Evolutionary conservation across 1,140 invertebrate species (phyloP), one percentile per base, ranked within the genome.

Genomic region (Zaprionus lachaisei): DNA sequence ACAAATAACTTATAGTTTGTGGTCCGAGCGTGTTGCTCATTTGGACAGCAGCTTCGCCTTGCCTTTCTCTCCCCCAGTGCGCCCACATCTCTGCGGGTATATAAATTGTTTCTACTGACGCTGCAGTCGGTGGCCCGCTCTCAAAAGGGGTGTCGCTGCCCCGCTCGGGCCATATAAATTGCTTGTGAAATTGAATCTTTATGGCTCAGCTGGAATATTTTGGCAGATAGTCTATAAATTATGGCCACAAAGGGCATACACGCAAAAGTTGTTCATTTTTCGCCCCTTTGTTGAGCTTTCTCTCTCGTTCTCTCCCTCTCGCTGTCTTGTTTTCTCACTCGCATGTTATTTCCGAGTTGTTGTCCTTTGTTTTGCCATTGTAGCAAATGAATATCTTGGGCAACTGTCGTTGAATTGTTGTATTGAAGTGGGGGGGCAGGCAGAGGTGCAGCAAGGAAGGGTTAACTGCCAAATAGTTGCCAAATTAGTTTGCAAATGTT

Each of bases 211-310:
- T 90, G 85, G 85, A 90, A 90, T 90, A 90, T 90, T 90, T 90
- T 90, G 85, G 85, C 85, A 90, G 85, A 90, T 90, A 90, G 85
- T 90, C 85, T 90, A 90, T 90, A 90, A 90, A 90, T 90, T 90
- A 90, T 90, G 85, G 86, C 85, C 85, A 85, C 85, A 89, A 90
- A 90, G 85, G 85, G 85, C 85, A 85, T 90, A 77, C 82, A 74
- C 77, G 62, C 79, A 81, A 81, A 84, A 80, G 74, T 87, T 87
- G 78, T 79, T 89, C 69, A 37, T 61, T 60, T 61, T 66, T 67
- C 17, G 11, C 20, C 7, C 14, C 62, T 41, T 74, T 60, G 22
- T 49, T 57, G 20, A 47, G 34, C 72, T 26, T 47, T 31, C 76
- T 56, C 63, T 63, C 61, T 66, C 51, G 22, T 20, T 31, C 56